These are phyloP conservation scores for Pangasius sanitwongsei DNA, from an alignment of 2,797 vertebrate genomes.

Conservation along the genomic window DNA sequence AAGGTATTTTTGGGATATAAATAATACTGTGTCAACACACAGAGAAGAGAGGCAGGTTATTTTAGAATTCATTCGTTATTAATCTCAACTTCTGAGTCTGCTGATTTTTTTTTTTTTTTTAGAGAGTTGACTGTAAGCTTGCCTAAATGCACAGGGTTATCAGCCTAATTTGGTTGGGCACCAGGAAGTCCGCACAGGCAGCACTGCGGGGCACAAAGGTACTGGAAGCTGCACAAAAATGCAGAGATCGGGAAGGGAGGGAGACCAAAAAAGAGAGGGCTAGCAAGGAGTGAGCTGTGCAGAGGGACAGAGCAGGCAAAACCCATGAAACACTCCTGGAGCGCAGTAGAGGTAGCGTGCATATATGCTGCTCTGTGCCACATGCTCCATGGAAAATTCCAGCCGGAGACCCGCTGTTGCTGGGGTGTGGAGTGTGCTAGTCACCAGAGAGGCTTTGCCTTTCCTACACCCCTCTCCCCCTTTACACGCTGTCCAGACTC, in stretches of 20 bases:
- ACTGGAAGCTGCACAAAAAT: conserved; percentile 62
- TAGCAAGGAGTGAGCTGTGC: conserved; percentile 36
- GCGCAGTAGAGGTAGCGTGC: conserved; percentile 46
- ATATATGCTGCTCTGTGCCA: conserved; percentile 54
- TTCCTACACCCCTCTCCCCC: conserved; percentile 38
- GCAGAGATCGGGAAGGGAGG: conserved; percentile 39
- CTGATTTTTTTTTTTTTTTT: conserved; percentile 23
- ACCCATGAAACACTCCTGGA: conserved; percentile 56
- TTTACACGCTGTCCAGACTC: conserved; percentile 31
- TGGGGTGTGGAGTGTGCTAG: conserved; percentile 53
- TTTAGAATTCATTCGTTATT: conserved; percentile 79
- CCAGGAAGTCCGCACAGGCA: conserved; percentile 66
- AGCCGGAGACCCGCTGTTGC: conserved; percentile 60
- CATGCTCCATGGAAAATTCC: conserved; percentile 71
- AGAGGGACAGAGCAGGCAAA: conserved; percentile 49
- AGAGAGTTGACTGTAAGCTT: conserved; percentile 12
- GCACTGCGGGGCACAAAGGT: conserved; percentile 58
- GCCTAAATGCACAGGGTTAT: conserved; percentile 50
- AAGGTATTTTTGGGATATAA: conserved; percentile 88
- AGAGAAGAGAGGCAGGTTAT: conserved; percentile 76
- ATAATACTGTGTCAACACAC: conserved; percentile 87
- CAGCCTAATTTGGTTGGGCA: conserved; percentile 61
- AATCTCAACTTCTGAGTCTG: conserved; percentile 71
- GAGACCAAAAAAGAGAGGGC: conserved; percentile 16
- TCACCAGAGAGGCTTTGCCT: conserved; percentile 53